A percentile compares a stretch with the other conserved stretches of the same genome.
phyloP scores from a whole-genome alignment of 2,797 vertebrate species.

The Thaleichthys pacificus region DNA sequence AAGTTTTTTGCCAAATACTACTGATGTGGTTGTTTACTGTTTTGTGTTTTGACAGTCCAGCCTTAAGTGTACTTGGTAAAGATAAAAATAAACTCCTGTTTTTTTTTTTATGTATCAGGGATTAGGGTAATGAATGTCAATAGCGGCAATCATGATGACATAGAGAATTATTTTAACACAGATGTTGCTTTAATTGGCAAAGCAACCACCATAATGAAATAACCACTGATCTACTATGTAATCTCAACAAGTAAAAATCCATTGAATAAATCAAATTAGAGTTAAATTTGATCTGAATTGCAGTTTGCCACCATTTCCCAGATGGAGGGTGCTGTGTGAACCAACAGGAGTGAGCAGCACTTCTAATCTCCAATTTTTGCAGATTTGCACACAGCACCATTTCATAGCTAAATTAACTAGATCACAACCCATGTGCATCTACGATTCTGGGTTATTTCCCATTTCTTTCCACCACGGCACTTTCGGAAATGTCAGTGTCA shows the following conservation, averaged over 20 bases:
- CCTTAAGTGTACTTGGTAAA: too few relatives aligned
- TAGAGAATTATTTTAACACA: not conserved
- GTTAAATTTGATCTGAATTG: not conserved
- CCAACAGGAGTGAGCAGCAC: not conserved
- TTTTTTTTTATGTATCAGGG: too few relatives aligned
- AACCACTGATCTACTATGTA: not conserved
- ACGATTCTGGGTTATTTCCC: not conserved
- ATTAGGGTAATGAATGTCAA: too few relatives aligned
- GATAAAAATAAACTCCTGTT: too few relatives aligned
- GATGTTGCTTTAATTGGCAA: not conserved
- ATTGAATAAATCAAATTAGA: not conserved
- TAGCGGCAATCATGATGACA: too few relatives aligned
- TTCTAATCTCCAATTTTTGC: not conserved
- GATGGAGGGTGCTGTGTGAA: not conserved
- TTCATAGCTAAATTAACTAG: conserved; percentile 54
- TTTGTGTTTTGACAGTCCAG: too few relatives aligned
- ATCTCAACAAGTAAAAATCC: not conserved
- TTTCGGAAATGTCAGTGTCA: conserved; percentile 60
- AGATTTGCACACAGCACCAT: conserved; percentile 44
- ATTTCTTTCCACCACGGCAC: conserved; percentile 17
- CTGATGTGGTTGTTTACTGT: too few relatives aligned
- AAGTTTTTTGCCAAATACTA: too few relatives aligned
- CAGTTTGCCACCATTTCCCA: not conserved
- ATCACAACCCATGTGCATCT: conserved; percentile 30
- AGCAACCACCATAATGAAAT: not conserved